Conservation (phyloP, 2,888 invertebrate genomes). For the Drosophila nr. medialis region DNA sequence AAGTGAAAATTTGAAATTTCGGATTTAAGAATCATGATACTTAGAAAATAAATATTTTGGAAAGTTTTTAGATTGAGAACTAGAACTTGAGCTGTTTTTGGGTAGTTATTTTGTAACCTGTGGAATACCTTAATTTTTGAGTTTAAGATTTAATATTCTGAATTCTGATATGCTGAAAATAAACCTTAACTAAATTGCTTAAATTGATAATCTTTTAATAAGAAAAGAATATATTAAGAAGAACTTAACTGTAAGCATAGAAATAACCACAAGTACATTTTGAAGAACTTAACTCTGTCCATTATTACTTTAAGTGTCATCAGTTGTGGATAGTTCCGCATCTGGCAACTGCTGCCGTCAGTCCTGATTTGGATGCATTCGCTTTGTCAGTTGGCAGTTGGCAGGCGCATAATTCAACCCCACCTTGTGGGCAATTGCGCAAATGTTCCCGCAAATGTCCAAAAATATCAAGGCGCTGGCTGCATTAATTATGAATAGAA, state of each 20-base stretch:
- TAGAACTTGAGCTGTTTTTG: not conserved
- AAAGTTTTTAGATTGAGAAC: not conserved
- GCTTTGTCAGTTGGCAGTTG: slow-evolving; percentile 15
- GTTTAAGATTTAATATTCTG: not conserved
- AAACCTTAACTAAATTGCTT: not conserved
- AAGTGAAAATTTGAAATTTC: not conserved
- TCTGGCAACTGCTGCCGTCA: slow-evolving; percentile 71
- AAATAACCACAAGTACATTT: not conserved
- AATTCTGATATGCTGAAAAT: not conserved
- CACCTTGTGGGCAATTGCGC: slow-evolving; percentile 50
- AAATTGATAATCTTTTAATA: not conserved
- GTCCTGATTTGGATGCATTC: slow-evolving; percentile 35
- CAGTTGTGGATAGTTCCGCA: slow-evolving; percentile 49
- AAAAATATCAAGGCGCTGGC: slow-evolving; percentile 64
- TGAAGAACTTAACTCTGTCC: not conserved
- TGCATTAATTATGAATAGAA: slow-evolving; percentile 80
- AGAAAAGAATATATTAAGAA: not conserved
- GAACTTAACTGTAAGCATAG: not conserved
- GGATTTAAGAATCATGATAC: not conserved
- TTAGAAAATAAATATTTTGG: not conserved
- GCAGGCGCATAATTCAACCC: slow-evolving; percentile 44
- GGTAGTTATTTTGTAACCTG: not conserved
- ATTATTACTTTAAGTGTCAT: slow-evolving; percentile 4
- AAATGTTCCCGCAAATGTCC: slow-evolving; percentile 63
- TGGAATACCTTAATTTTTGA: not conserved